Evolutionary conservation across 2,888 invertebrate species (phyloP), one percentile per base, ranked within the genome.

Genomic region (Amorpha juglandis): DNA sequence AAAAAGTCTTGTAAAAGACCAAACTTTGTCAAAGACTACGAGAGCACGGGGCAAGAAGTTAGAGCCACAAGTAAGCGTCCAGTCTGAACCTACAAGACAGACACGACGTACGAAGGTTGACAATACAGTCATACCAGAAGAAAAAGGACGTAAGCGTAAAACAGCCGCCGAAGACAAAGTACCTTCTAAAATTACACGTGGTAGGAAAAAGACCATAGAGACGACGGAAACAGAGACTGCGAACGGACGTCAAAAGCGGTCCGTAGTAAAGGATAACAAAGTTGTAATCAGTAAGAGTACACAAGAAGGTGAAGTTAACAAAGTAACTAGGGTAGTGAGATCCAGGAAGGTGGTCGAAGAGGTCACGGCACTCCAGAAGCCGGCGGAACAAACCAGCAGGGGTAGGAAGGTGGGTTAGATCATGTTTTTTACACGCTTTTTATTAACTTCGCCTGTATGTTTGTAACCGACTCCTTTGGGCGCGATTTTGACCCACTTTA

Each of bases 101-200:
- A 65, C 70, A 0, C 73, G 79, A 27, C 71, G 71, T 47, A 58
- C 64, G 6, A 71, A 67, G 68, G 55, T 45, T 0, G 63, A 62
- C 2, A 66, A 27, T 7, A 45, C 63, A 7, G 66, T 63, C n/a
- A 51, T 67, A 27, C 33, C 71, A 4, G 74, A 69, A 67, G 51
- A 55, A 11, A 76, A 65, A 38, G 70, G 73, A 4, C 74, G 82
- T 14, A 82, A 81, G 63, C 75, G 82, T 4, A 80, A 77, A 68
- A 64, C 73, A 7, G 62, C 68, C 0, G 65, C 70, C 0, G 65
- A 66, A 2, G 74, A 78, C 21, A 74, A 72, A 8, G 65, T 75
- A 14, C 78, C 79, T 0, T 21, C 74, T 0, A 78, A 80, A 70
- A 50, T 77, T 0, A 68, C 74, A 19, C 71, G 74, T n/a, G 70